A percentile compares a stretch with the other conserved stretches of the same genome.
Evolutionary conservation across 2,113 vertebrate species (phyloP).

Genomic region (Nothocercus julius): DNA sequence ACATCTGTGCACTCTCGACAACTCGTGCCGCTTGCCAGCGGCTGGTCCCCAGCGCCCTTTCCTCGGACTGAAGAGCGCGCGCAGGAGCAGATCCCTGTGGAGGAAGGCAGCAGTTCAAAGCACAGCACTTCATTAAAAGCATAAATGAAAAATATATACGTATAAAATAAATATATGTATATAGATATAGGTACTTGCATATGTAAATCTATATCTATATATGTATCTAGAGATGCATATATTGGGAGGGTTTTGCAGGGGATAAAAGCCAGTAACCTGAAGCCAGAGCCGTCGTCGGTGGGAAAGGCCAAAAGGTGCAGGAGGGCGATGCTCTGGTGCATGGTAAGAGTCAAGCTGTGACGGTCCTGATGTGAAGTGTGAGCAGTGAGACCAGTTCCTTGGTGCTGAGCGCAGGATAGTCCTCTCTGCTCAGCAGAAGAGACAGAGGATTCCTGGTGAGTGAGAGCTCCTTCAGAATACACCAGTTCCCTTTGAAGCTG

Average conservation of each 20-base stretch:
- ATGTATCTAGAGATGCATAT: slow-evolving; percentile 73
- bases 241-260: slow-evolving; percentile 49
- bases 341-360: background rate
- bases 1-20: background rate
- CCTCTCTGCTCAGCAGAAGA: background rate
- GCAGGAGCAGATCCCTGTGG: slow-evolving; percentile 43
- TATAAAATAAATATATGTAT: slow-evolving; percentile 72
- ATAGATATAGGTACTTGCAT: slow-evolving; percentile 72
- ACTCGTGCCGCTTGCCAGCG: background rate
- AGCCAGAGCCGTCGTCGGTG: slow-evolving; percentile 40
- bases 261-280: slow-evolving; percentile 71
- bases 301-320: background rate
- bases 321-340: background rate
- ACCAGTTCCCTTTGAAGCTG: background rate
- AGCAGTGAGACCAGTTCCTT: background rate
- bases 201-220: slow-evolving; percentile 76
- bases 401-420: background rate
- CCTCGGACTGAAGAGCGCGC: background rate
- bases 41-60: background rate
- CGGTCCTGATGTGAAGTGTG: background rate
- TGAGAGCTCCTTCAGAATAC: background rate
- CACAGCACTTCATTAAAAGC: slow-evolving; percentile 84
- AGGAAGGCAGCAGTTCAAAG: slow-evolving; percentile 73
- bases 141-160: slow-evolving; percentile 70
- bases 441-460: background rate